A percentile compares a stretch with the other conserved stretches of the same genome.
phyloP scores from a whole-genome alignment of 2,888 invertebrate species.

The Busseola fusca region DNA sequence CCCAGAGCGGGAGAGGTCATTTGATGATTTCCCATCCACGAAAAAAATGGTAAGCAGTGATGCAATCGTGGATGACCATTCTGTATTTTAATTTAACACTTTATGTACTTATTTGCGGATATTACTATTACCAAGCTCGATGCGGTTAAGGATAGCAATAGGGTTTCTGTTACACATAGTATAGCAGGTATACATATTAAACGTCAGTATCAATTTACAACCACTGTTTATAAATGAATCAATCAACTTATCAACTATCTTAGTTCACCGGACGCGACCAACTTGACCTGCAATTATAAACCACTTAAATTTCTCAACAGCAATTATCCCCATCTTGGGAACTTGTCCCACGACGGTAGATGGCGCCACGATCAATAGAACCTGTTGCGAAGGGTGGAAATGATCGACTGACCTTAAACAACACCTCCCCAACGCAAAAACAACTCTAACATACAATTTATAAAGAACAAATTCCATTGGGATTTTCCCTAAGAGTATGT shows the following conservation, averaged over 20 bases:
- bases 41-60: too few relatives aligned
- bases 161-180: too few relatives aligned
- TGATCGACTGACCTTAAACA: constrained; percentile 77
- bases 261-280: constrained; percentile 14
- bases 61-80: too few relatives aligned
- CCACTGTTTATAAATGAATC: constrained; percentile 16
- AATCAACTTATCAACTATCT: constrained; percentile 3
- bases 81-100: too few relatives aligned
- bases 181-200: not conserved
- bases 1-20: too few relatives aligned
- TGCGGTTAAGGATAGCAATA: too few relatives aligned
- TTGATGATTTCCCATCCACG: too few relatives aligned
- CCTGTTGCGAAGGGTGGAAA: constrained; percentile 74
- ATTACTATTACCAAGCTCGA: too few relatives aligned
- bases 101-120: too few relatives aligned
- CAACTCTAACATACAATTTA: constrained; percentile 42
- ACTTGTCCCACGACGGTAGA: constrained; percentile 65
- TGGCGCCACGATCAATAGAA: constrained; percentile 77
- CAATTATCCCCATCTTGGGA: constrained; percentile 49
- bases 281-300: constrained; percentile 37
- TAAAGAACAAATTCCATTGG: constrained; percentile 58
- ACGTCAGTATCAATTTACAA: not conserved
- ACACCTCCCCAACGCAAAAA: constrained; percentile 51
- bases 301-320: constrained; percentile 46
- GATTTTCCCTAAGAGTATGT: constrained; percentile 51